Evolutionary conservation across 2,888 invertebrate genomes (phyloP), one percentile per base, ranked within the genome.

Genomic region (Drosophila melanosoma): DNA sequence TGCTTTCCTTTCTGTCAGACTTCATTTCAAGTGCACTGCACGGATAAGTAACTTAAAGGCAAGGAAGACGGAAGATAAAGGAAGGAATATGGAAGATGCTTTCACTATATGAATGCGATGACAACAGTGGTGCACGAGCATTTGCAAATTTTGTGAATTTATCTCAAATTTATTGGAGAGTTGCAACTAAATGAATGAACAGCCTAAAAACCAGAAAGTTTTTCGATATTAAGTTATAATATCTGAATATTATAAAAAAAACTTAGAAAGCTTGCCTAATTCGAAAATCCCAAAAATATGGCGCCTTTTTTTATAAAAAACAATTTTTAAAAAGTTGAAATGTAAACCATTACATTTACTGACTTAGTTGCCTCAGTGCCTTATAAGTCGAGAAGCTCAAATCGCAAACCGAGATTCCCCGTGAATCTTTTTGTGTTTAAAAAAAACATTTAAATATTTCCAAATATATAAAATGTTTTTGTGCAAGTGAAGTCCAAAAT

Each of bases 11-110:
- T 29, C 35, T 48, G 49, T 17, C 49, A 59, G 56, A 45, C 76
- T 49, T 49, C 53, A 51, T 52, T 62, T 70, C 26, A 65, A 66
- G 65, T 71, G 69, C 61, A 54, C 59, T 38, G 69, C 66, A 64
- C 69, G 66, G 62, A 68, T 75, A 66, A 70, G 53, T 66, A 53
- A 79, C 69, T 67, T 62, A 61, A 62, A 59, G 65, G 60, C 63
- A 57, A 48, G 53, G 33, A 61, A 42, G 23, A 64, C 35, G 56
- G n/a, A 17, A 20, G 20, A 52, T 61, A 60, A 33, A 45, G 20
- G 20, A 45, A 23, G 15, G 17, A 38, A 38, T n/a, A 26, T 38
- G 56, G 11, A 26, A 26, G 36, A 52, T 64, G 69, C 35, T 38
- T 67, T 29, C 17, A 29, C 53, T 48, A 32, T n/a, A 51, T 53